Percentiles rank a stretch among this genome's conserved stretches.
phyloP scores from a whole-genome alignment of 2,797 vertebrate species.

The Coranthus polyacanthus region DNA sequence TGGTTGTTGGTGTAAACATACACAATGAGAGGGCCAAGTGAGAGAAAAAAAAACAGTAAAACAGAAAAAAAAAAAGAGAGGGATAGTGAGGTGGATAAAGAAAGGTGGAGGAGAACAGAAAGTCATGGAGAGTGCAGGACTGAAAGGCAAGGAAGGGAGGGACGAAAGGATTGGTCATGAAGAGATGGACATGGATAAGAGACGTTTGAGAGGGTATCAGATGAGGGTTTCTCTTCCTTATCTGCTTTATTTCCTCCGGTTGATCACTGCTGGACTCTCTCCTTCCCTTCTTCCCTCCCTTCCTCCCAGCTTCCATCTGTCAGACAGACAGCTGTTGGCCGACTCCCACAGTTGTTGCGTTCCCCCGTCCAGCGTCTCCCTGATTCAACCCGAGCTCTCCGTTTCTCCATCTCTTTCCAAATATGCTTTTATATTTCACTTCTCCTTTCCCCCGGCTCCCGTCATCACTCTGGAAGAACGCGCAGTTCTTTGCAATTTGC shows the following conservation, averaged over 20 bases:
- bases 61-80: constrained; percentile 18
- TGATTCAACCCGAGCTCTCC: constrained; percentile 46
- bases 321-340: constrained; percentile 66
- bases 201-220: constrained; percentile 47
- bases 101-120: constrained; percentile 16
- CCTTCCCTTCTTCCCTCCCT: constrained; percentile 32
- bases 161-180: too few relatives aligned
- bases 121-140: constrained; percentile 3
- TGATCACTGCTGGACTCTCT: constrained; percentile 51
- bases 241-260: constrained; percentile 74
- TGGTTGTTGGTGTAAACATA: constrained; percentile 35
- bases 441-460: constrained; percentile 4
- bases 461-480: constrained; percentile 50
- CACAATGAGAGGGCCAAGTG: constrained; percentile 33
- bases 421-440: constrained; percentile 59
- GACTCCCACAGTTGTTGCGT: constrained; percentile 53
- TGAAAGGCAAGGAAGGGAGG: constrained; percentile 31
- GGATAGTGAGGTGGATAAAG: constrained; percentile 6
- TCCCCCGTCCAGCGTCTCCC: constrained; percentile 50
- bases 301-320: constrained; percentile 64
- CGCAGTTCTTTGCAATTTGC: constrained; percentile 23
- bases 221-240: constrained; percentile 57
- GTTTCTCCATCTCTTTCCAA: constrained; percentile 57
- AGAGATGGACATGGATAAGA: constrained; percentile 49
- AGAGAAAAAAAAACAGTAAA: constrained; percentile 34